These are phyloP conservation scores for Tetragonula clypearis DNA, from an alignment of 1,140 invertebrate genomes.

Conservation along the genomic window DNA sequence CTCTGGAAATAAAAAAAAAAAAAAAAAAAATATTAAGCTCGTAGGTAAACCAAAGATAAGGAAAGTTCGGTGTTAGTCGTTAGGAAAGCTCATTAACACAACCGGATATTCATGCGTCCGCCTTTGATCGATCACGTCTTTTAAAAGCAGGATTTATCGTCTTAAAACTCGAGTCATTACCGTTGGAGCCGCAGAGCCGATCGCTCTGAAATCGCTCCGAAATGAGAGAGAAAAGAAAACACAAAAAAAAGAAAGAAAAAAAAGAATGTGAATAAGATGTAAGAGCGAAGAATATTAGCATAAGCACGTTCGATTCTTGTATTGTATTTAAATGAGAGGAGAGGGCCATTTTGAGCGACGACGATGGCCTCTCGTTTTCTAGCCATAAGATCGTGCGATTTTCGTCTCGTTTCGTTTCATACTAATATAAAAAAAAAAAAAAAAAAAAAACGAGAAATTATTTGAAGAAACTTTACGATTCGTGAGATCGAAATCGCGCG, in stretches of 20 bases:
- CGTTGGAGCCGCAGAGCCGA: too few relatives aligned
- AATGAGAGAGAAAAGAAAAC: neutral
- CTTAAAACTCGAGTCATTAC: neutral
- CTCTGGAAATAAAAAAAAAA: slow-evolving; percentile 2
- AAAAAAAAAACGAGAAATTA: neutral
- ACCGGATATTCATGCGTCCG: slow-evolving; percentile 41
- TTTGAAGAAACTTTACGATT: neutral
- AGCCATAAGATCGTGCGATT: neutral
- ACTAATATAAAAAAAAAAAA: neutral
- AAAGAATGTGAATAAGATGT: neutral
- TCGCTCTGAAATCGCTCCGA: neutral
- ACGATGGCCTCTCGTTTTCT: neutral
- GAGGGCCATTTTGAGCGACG: neutral
- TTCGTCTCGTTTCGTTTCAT: neutral
- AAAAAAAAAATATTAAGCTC: slow-evolving; percentile 57
- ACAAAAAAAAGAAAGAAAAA: too few relatives aligned
- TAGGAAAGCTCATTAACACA: slow-evolving; percentile 56
- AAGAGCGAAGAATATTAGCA: neutral
- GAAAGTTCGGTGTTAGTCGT: slow-evolving; percentile 72
- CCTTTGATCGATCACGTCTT: slow-evolving; percentile 38
- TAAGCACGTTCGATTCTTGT: slow-evolving; percentile 1
- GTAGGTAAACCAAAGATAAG: slow-evolving; percentile 74
- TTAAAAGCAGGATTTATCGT: slow-evolving; percentile 22
- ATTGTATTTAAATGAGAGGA: neutral
- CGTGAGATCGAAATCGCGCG: neutral